Evolutionary conservation across 2,797 vertebrate genomes (phyloP).

Genomic region (Propithecus deckenii): DNA sequence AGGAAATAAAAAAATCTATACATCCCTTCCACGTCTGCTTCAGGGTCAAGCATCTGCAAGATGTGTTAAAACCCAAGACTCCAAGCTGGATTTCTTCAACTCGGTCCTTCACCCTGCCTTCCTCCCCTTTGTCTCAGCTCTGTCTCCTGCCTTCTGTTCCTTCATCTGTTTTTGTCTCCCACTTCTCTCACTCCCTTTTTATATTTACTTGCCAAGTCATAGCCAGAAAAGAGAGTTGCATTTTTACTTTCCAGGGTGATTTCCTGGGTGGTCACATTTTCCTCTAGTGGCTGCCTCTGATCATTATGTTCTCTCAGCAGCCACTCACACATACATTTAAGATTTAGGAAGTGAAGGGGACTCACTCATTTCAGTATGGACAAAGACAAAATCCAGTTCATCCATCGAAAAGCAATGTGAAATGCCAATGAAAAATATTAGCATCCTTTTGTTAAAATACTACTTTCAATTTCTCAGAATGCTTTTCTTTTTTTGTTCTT

Average conservation of each 20-base stretch:
- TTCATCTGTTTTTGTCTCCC: slow-evolving; percentile 28
- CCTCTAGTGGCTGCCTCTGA: slow-evolving; percentile 30
- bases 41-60: slow-evolving; percentile 49
- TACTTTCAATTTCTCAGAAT: background rate
- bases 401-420: background rate
- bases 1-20: slow-evolving; percentile 48
- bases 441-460: background rate
- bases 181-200: slow-evolving; percentile 41
- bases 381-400: background rate
- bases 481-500: background rate
- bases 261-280: slow-evolving; percentile 44
- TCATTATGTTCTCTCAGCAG: background rate
- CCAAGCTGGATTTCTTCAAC: slow-evolving; percentile 32
- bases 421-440: background rate
- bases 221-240: slow-evolving; percentile 43
- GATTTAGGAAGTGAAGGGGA: background rate
- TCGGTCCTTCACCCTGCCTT: slow-evolving; percentile 19
- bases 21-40: background rate
- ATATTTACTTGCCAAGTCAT: slow-evolving; percentile 35
- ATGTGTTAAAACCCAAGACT: slow-evolving; percentile 28
- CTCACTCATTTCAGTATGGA: background rate
- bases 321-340: background rate
- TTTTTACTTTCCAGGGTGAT: slow-evolving; percentile 45
- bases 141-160: background rate
- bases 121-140: background rate